Evolutionary conservation across 2,113 vertebrate genomes (phyloP).

Genomic region (Diphyllodes magnificus): DNA sequence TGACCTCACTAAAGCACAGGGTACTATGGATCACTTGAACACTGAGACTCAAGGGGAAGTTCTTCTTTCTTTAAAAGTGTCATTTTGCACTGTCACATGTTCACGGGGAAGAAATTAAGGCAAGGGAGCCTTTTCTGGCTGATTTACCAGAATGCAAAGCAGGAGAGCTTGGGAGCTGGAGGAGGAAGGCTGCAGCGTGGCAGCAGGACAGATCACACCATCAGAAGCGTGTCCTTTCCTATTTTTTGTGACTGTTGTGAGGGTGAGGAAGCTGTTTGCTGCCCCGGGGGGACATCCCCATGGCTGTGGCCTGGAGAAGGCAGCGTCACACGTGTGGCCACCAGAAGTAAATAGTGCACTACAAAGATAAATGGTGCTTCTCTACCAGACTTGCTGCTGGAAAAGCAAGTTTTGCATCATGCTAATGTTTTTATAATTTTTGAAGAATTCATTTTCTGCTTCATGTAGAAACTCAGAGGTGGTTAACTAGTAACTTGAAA

Average conservation of each 20-base stretch:
- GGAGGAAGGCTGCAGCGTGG: background rate
- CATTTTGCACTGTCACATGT: constrained; percentile 31
- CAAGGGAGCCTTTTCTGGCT: background rate
- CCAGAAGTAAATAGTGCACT: constrained; percentile 43
- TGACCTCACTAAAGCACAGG: constrained; percentile 54
- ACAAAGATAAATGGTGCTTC: constrained; percentile 63
- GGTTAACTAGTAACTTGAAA: constrained; percentile 67
- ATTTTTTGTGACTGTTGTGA: background rate
- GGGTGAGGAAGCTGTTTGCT: background rate
- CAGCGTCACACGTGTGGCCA: background rate
- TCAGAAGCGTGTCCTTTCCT: background rate
- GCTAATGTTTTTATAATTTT: constrained; percentile 37
- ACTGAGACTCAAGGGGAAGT: background rate
- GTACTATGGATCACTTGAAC: constrained; percentile 66
- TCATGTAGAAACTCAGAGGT: constrained; percentile 55
- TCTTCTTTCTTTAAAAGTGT: constrained; percentile 12
- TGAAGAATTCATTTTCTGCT: constrained; percentile 55
- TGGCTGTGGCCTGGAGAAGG: background rate
- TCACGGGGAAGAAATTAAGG: background rate
- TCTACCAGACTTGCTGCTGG: constrained; percentile 72
- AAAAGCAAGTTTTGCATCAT: constrained; percentile 65
- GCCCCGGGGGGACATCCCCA: background rate
- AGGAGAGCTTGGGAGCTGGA: background rate
- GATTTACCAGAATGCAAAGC: background rate
- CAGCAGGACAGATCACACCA: background rate